Percentiles rank a stretch among this genome's conserved stretches.
Evolutionary conservation across 2,797 vertebrate genomes (phyloP).

Genomic region (Iguana delicatissima): DNA sequence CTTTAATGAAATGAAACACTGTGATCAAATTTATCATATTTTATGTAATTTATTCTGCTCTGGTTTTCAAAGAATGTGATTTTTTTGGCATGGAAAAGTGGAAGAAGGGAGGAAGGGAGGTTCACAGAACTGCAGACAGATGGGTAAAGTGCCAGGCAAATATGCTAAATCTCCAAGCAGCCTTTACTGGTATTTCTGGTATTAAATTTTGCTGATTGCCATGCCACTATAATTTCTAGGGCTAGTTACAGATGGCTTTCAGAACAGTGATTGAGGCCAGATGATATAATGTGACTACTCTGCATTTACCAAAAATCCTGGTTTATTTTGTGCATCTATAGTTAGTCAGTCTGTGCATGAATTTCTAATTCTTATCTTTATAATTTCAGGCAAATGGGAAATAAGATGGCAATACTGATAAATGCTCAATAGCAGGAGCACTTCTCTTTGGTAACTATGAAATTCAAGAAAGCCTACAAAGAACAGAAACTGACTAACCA

Average conservation of each 20-base stretch:
- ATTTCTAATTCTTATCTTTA: background rate
- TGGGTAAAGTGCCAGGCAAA: background rate
- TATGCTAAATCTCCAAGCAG: background rate
- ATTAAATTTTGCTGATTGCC: background rate
- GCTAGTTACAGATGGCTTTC: background rate
- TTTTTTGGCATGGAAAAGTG: slow-evolving; percentile 16
- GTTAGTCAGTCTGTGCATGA: background rate
- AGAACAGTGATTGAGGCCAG: background rate
- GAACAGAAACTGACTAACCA: slow-evolving; percentile 9
- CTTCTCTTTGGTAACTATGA: background rate
- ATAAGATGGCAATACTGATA: background rate
- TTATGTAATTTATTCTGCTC: slow-evolving; percentile 23
- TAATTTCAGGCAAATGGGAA: background rate
- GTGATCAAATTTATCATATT: background rate
- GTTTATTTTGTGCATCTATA: background rate
- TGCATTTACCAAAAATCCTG: background rate
- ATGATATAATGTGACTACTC: background rate
- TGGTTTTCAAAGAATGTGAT: slow-evolving; percentile 23
- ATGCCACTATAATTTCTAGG: background rate
- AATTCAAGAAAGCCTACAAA: background rate
- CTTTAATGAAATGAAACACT: slow-evolving; percentile 8
- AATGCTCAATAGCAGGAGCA: background rate
- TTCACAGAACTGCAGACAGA: background rate
- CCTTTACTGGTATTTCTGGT: background rate
- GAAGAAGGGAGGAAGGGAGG: background rate